Conservation (phyloP, 2,797 vertebrate genomes). For the Anas georgica region DNA sequence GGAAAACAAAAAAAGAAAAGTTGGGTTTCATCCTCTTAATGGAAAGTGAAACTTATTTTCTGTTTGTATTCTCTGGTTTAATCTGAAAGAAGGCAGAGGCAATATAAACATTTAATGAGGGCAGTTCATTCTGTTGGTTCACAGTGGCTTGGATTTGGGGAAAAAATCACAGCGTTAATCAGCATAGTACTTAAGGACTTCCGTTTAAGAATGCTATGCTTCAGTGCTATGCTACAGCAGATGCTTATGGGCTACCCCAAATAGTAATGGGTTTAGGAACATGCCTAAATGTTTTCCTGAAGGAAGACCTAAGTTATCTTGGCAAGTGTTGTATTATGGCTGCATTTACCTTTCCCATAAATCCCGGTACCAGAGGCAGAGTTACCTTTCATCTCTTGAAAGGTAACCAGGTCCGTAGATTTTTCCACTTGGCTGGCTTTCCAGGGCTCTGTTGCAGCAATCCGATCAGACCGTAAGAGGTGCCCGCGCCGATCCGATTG, state of each 20-base stretch:
- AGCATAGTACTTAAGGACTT: not conserved
- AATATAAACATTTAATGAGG: not conserved
- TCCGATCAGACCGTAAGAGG: slow-evolving; percentile 33
- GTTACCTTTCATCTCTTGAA: slow-evolving; percentile 23
- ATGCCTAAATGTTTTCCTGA: slow-evolving; percentile 18
- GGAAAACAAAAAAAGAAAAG: not conserved
- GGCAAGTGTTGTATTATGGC: not conserved
- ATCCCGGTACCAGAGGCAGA: not conserved
- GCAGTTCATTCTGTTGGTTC: not conserved
- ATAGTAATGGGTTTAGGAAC: slow-evolving; percentile 38
- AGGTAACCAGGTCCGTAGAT: not conserved
- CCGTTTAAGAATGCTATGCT: not conserved
- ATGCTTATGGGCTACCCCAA: not conserved
- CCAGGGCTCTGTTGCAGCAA: not conserved
- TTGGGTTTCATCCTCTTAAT: not conserved
- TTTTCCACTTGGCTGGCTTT: not conserved
- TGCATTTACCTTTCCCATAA: slow-evolving; percentile 22
- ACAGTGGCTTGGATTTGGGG: not conserved
- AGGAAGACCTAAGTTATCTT: slow-evolving; percentile 20
- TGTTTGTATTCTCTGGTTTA: not conserved
- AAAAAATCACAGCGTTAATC: not conserved
- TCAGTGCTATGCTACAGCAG: slow-evolving; percentile 11
- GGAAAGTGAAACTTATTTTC: not conserved
- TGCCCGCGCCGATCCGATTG: not conserved
- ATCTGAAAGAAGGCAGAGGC: not conserved